Conservation (phyloP, 2,888 invertebrate genomes). For the Drosophila monieri region DNA sequence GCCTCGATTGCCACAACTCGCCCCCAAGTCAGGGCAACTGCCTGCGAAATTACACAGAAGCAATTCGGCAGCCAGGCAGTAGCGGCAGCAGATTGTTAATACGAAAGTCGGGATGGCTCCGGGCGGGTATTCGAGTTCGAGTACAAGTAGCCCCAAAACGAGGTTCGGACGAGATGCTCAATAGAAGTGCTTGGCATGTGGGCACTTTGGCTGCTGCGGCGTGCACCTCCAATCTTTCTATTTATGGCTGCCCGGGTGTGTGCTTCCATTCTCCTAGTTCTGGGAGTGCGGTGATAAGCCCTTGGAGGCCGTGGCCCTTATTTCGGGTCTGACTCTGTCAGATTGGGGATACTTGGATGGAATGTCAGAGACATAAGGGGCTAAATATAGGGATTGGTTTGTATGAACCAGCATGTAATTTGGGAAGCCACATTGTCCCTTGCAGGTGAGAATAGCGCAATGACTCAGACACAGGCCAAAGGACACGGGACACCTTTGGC, state of each 20-base stretch:
- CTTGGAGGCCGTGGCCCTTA: constrained; percentile 29
- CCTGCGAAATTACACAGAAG: constrained; percentile 57
- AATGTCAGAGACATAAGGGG: background rate
- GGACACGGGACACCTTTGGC: background rate
- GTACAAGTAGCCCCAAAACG: constrained; percentile 6
- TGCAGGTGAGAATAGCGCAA: constrained; percentile 1
- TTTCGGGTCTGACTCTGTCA: background rate
- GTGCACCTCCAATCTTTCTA: constrained; percentile 33
- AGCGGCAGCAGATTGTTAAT: constrained; percentile 48
- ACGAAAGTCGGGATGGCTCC: constrained; percentile 68
- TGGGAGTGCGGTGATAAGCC: background rate
- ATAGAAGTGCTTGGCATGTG: constrained; percentile 40
- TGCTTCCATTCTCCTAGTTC: background rate
- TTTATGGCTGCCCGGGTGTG: constrained; percentile 16
- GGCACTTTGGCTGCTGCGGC: constrained; percentile 10
- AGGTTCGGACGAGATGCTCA: constrained; percentile 19
- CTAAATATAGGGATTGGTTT: background rate
- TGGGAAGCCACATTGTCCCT: background rate
- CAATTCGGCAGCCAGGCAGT: constrained; percentile 33
- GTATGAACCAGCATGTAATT: background rate
- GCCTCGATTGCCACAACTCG: constrained; percentile 20
- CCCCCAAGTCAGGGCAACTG: constrained; percentile 20
- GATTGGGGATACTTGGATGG: background rate
- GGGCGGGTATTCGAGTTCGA: constrained; percentile 42
- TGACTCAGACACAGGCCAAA: constrained; percentile 2